These are phyloP conservation scores for Trinorchestia longiramus DNA, from an alignment of 1,140 invertebrate species.

Conservation along the genomic window DNA sequence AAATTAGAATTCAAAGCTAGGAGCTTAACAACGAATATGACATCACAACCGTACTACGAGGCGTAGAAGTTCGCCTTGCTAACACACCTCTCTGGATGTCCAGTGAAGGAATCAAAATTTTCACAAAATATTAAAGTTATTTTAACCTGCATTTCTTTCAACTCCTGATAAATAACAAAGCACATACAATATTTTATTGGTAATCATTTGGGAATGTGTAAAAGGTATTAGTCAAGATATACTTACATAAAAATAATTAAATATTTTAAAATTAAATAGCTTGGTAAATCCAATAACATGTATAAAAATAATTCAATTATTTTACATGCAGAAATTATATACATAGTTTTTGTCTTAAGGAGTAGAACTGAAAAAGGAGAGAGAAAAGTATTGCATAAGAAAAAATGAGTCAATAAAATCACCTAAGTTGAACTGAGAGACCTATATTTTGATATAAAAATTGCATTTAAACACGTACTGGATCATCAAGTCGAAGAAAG, in stretches of 20 bases:
- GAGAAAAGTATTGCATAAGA: not conserved
- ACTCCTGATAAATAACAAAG: not conserved
- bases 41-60: not conserved
- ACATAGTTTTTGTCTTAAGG: not conserved
- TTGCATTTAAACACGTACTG: not conserved
- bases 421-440: not conserved
- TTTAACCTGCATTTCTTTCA: not conserved
- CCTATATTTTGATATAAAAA: not conserved
- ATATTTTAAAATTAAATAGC: not conserved
- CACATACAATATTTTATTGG: no score
- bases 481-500: not conserved
- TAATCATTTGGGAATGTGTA: not conserved
- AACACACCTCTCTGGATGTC: not conserved
- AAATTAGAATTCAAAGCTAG: not conserved
- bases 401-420: not conserved
- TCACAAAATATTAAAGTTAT: not conserved
- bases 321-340: not conserved
- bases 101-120: not conserved
- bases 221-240: not conserved
- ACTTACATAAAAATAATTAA: not conserved
- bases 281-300: not conserved
- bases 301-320: not conserved
- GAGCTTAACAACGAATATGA: not conserved
- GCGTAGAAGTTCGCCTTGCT: not conserved
- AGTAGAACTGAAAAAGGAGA: not conserved